Evolutionary conservation across 2,797 vertebrate genomes (phyloP), one percentile per base, ranked within the genome.

Genomic region (Lepilemur ruficaudatus): DNA sequence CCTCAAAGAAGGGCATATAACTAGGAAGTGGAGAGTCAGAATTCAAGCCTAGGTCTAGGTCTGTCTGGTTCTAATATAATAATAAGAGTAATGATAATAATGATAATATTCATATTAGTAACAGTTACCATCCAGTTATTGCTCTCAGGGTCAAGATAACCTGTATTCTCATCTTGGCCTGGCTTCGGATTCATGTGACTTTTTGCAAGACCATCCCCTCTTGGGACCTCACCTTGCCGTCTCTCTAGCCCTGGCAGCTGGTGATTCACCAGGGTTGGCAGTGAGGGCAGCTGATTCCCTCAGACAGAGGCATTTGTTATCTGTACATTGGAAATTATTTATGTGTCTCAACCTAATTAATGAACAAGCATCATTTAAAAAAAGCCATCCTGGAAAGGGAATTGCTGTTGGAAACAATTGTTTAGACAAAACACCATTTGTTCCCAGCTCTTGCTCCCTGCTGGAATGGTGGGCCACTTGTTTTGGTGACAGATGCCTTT

Each of bases 401-500:
- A 93, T 94, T 0, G 43, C 92, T 97, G 84, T 97, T 98, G 96
- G 96, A 95, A 97, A 98, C 97, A 98, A 98, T 96, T 95, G 75
- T 97, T 97, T 92, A 83, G 94, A 93, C 92, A 97, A 97, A 98
- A 97, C 97, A 97, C 95, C 97, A 94, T 98, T 89, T 98, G 96
- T 98, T 98, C 98, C 92, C 48, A 96, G 89, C 76, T 93, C 35
- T 95, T 95, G 81, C 92, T 98, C 91, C 95, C 94, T 2, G 23
- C 89, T 97, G 97, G 95, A 97, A 94, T 95, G 96, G 93, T 28
- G 50, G 94, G 86, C 93, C 93, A 95, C 65, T 98, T 98, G 88
- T 94, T 69, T 96, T 69, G 91, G 95, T 98, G 96, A 98, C 69
- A 98, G 98, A 98, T 98, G 97, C 52, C 84, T 96, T 96, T 96